Conservation (phyloP, 2,888 invertebrate species). For the Aleiodes testaceus region DNA sequence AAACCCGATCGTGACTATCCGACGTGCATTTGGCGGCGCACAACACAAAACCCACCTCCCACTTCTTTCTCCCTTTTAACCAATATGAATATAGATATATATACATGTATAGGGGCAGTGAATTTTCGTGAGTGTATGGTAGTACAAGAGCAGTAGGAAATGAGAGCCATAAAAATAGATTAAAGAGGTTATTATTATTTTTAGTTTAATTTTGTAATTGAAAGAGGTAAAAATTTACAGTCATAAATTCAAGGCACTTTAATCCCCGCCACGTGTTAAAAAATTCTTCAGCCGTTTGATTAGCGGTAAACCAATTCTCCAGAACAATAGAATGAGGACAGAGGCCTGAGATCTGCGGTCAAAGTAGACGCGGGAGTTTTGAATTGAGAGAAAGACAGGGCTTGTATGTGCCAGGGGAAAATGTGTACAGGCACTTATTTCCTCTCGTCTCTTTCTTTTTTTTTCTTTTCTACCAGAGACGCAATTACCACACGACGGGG, state of each 20-base stretch:
- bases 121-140: background rate
- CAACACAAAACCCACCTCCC: constrained; percentile 27
- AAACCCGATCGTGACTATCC: constrained; percentile 51
- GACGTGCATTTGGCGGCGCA: constrained; percentile 37
- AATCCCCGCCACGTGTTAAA: background rate
- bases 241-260: constrained; percentile 12
- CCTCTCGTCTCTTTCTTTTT: constrained; percentile 8
- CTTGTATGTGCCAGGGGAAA: background rate
- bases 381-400: constrained; percentile 10
- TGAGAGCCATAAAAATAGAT: constrained; percentile 12
- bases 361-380: constrained; percentile 6
- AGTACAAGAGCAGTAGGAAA: constrained; percentile 6
- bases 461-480: constrained; percentile 42
- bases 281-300: constrained; percentile 39
- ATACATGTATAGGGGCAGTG: background rate
- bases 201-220: background rate
- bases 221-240: background rate
- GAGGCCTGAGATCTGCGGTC: constrained; percentile 3
- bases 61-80: background rate
- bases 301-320: constrained; percentile 42
- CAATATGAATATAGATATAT: constrained; percentile 3
- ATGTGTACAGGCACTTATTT: constrained; percentile 4
- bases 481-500: constrained; percentile 51
- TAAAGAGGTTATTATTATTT: background rate
- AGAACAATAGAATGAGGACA: constrained; percentile 38